A percentile compares a stretch with the other conserved stretches of the same genome.
Evolutionary conservation across 2,113 vertebrate species (phyloP).

Genomic region (chimpanzee (Pan troglodytes)): DNA sequence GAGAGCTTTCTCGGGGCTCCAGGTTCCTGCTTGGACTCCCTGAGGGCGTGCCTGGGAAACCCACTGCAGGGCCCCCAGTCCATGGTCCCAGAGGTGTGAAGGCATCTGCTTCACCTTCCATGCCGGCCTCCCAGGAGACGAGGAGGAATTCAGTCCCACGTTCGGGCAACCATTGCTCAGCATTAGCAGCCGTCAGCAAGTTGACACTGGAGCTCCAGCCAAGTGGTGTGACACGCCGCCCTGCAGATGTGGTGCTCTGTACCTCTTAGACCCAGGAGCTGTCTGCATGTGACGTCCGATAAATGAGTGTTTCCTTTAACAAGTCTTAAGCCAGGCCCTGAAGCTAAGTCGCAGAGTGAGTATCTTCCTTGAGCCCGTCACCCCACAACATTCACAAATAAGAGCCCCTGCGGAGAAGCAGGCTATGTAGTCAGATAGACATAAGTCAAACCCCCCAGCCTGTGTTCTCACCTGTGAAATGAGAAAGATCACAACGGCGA

Average conservation of each 20-base stretch:
- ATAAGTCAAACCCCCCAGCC: neutral
- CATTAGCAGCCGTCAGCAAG: too few species aligned
- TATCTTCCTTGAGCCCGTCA: neutral
- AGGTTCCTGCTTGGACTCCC: neutral
- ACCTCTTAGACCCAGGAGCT: neutral
- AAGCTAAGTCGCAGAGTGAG: neutral
- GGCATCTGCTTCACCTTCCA: neutral
- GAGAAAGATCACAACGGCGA: neutral
- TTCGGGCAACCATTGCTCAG: neutral
- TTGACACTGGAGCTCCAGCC: neutral
- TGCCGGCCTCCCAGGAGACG: neutral
- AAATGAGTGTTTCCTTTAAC: neutral
- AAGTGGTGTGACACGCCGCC: accelerated
- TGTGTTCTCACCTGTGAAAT: neutral
- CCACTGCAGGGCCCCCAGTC: neutral
- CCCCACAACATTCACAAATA: neutral
- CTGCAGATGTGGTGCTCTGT: neutral
- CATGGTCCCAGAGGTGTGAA: neutral
- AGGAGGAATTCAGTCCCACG: neutral
- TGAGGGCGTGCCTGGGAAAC: neutral
- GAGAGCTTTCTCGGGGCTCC: neutral
- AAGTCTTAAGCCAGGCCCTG: neutral
- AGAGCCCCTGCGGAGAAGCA: accelerated
- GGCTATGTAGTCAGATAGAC: neutral
- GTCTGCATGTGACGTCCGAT: neutral